Base-by-base conservation (phyloP, 2,888 invertebrate species). In the Periphyllus acericola region DNA sequence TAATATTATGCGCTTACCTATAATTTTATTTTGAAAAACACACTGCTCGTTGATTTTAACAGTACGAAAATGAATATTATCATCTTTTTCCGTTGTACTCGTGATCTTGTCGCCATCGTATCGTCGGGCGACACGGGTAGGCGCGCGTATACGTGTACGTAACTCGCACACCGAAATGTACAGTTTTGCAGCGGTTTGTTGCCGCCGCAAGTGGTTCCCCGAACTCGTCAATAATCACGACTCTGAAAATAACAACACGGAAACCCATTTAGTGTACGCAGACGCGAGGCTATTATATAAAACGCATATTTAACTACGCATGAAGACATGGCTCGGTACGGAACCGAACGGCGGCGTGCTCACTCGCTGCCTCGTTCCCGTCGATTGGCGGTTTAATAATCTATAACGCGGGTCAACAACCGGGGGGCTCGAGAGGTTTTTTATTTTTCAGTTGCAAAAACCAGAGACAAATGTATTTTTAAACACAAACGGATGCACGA, bases 301-400 rank as follows among this genome's bases (percentile, higher is more conserved):
- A 29, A 17, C 71, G 71, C 17, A 32, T 4, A 32, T 71, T 71
- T 71, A 71, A 71, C 29, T 14, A 29, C 71, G 71, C 71, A 32
- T 32, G 71, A 71, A 71, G 71, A 29, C n/a, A n/a, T 9, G 68
- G 68, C 29, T 11, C 60, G 60, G 60, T 25, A 25, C 60, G 60
- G 60, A 55, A 55, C 55, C 17, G 55, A 11, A 19, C 60, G 68
- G 71, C 71, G 71, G 17, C 29, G n/a, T n/a, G 66, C n/a, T 66
- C 66, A 29, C 29, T 66, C 66, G 32, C 36, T 5, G 5, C 14
- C 1, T 36, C 74, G 74, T 74, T 36, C 36, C 74, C 36, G 74
- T 74, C 36, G 36, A 74, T 74, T 21, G 36, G 36, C 74, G 74
- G 74, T 25, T 74, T 74, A 74, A 74, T 36, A 74, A 21, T 9